Evolutionary conservation across 2,113 vertebrate genomes (phyloP).

Genomic region (Butorides virescens): DNA sequence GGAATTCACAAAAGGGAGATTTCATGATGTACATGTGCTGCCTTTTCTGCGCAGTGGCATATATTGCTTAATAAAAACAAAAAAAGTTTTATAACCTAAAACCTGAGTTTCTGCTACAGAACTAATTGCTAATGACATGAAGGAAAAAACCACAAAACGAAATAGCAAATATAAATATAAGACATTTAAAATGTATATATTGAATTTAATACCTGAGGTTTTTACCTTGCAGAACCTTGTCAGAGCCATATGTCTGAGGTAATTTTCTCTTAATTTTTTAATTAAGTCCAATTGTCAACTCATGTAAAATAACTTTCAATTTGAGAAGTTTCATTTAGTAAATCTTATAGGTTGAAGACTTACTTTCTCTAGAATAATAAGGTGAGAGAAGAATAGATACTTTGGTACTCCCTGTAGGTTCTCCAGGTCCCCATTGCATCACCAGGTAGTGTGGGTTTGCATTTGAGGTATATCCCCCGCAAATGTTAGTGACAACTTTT

Average conservation of each 20-base stretch:
- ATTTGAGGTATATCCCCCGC: neutral
- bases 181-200: neutral
- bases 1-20: neutral
- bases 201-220: neutral
- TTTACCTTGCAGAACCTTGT: neutral
- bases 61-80: neutral
- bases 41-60: neutral
- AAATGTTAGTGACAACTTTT: neutral
- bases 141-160: neutral
- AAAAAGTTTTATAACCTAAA: neutral
- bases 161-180: neutral
- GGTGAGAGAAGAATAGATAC: neutral
- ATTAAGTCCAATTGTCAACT: neutral
- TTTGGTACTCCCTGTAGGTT: neutral
- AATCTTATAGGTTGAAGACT: neutral
- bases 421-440: neutral
- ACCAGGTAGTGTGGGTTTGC: neutral
- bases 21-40: neutral
- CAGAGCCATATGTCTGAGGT: neutral
- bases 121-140: neutral
- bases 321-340: neutral
- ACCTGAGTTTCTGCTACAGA: neutral
- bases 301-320: neutral
- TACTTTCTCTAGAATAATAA: neutral
- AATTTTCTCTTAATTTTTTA: neutral